Base-by-base conservation (phyloP, 2,888 invertebrate genomes). In the Syritta pipiens region DNA sequence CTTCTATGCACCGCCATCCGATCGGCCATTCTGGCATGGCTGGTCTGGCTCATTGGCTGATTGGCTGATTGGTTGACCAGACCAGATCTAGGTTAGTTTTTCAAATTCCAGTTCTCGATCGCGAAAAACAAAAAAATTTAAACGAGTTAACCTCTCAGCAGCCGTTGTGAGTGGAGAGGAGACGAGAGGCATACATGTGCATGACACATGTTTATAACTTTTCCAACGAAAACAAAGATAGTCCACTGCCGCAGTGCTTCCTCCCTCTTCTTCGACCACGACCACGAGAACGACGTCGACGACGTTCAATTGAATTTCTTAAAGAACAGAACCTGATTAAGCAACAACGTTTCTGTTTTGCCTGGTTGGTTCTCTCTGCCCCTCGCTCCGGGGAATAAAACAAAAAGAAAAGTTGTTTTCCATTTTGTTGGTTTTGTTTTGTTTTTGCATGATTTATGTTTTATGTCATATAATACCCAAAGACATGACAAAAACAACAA, bases 391-490 rank as follows among this genome's bases (percentile, higher is more conserved):
- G 4, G n/a, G 14, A 5, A 37, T 62, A 55, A 30, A 63, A 51
- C 24, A 22, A 53, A 26, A 35, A 40, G 6, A 24, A 7, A 7
- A 5, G 5, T 26, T 40, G 30, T 30, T 17, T 60, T 32, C 19
- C 49, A n/a, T n/a, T 40, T 3, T 55, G 53, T 44, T 57, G 17
- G n/a, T n/a, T n/a, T n/a, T n/a, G n/a, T n/a, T n/a, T n/a, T n/a
- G n/a, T n/a, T 71, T 71, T 72, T 77, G 65, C 72, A 67, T 79
- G 72, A 79, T 79, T 79, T 79, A 77, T 77, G 67, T 72, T 79
- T 60, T 72, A 32, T 79, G 77, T 67, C 77, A 72, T 60, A 53
- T 53, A 53, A 77, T 65, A 60, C 77, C 32, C 46, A 65, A n/a
- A 53, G 65, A 65, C 65, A 65, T 59, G 71, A 53, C 28, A 55